Percentiles rank a stretch among this genome's conserved stretches.
phyloP scores from a whole-genome alignment of 2,113 vertebrate genomes.

The Pseudonaja textilis region DNA sequence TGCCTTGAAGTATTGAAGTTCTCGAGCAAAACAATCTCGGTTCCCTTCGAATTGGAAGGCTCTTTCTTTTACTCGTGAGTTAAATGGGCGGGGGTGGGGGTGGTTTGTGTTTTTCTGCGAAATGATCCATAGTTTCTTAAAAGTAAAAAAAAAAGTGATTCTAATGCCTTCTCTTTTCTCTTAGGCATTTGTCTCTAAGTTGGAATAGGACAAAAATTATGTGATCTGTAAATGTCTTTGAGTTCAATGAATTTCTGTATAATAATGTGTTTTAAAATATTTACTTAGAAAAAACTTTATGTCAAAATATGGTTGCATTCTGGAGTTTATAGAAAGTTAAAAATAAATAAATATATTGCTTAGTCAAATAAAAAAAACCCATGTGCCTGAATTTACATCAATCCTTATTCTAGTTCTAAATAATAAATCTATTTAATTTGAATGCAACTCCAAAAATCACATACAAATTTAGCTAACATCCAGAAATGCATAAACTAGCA shows the following conservation, averaged over 20 bases:
- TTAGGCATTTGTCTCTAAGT: neutral
- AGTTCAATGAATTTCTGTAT: neutral
- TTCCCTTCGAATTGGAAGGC: neutral
- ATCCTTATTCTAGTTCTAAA: neutral
- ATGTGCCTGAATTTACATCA: neutral
- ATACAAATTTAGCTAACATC: neutral
- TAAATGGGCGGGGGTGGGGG: neutral
- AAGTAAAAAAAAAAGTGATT: neutral
- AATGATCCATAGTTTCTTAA: neutral
- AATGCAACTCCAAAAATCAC: neutral
- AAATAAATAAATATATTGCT: neutral
- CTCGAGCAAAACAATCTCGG: neutral
- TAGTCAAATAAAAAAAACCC: neutral
- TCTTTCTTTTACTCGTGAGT: neutral
- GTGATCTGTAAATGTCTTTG: neutral
- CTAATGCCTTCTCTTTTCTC: neutral
- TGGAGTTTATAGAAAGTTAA: neutral
- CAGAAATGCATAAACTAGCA: neutral
- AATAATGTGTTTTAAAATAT: neutral
- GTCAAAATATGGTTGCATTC: neutral
- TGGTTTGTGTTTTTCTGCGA: neutral
- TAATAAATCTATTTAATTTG: neutral
- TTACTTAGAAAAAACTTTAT: neutral
- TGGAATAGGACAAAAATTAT: neutral
- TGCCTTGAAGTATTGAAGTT: neutral